These are phyloP conservation scores for Lasioglossum albipes DNA, from an alignment of 1,140 invertebrate species.

Conservation along the genomic window DNA sequence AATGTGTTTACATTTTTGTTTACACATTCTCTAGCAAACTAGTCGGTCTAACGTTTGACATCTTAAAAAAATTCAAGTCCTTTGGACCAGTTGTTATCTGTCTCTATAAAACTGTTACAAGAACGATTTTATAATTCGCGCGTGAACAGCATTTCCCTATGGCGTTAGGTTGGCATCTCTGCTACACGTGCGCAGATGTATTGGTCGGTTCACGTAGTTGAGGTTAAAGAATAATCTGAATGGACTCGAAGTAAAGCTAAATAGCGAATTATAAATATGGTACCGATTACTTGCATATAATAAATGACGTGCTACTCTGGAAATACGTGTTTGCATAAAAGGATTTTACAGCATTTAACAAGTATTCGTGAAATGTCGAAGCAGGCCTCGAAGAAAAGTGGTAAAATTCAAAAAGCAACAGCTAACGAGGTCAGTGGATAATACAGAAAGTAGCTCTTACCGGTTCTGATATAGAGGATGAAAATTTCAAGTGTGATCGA, in stretches of 20 bases:
- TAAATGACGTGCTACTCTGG: constrained; percentile 11
- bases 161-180: constrained; percentile 52
- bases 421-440: constrained; percentile 60
- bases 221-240: constrained; percentile 58
- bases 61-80: no score
- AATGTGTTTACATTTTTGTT: no score
- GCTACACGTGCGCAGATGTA: constrained; percentile 45
- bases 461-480: constrained; percentile 23
- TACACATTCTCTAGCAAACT: no score
- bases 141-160: not conserved
- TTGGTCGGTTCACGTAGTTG: constrained; percentile 16
- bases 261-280: not conserved
- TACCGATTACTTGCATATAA: not conserved
- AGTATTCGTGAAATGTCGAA: constrained; percentile 70
- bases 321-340: constrained; percentile 16
- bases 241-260: not conserved
- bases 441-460: constrained; percentile 57
- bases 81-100: no score
- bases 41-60: no score
- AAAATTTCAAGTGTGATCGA: constrained; percentile 45
- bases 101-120: not conserved
- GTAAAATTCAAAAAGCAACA: constrained; percentile 45
- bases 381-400: constrained; percentile 62
- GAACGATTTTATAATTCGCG: constrained; percentile 38
- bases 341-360: constrained; percentile 15